Conservation (phyloP, 2,113 vertebrate species). For the Notechis scutatus region DNA sequence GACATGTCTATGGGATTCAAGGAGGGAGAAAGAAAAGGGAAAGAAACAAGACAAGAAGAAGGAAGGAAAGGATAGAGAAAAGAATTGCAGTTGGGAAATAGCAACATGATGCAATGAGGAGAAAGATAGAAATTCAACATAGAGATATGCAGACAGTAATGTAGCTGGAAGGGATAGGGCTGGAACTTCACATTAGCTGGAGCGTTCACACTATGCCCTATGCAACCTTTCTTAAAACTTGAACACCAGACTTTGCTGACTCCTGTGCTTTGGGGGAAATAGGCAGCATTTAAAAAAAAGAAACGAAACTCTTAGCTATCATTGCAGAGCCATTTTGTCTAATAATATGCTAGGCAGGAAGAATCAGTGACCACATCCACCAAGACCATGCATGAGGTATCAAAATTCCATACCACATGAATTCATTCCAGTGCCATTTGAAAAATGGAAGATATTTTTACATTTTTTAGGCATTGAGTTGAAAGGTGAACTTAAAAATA, state of each 20-base stretch:
- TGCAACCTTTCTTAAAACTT: not conserved
- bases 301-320: not conserved
- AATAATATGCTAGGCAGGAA: not conserved
- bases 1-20: slow-evolving; percentile 73
- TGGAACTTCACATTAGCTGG: not conserved
- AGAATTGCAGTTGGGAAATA: slow-evolving; percentile 61
- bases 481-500: not conserved
- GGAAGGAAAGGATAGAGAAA: slow-evolving; percentile 65
- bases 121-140: slow-evolving; percentile 54
- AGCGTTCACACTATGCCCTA: not conserved
- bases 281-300: not conserved
- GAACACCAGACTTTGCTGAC: not conserved
- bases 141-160: slow-evolving; percentile 38
- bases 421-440: not conserved
- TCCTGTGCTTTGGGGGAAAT: not conserved
- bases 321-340: not conserved
- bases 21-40: slow-evolving; percentile 48
- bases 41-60: slow-evolving; percentile 52
- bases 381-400: not conserved
- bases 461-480: not conserved
- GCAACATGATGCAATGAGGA: slow-evolving; percentile 47
- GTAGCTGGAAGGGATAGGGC: slow-evolving; percentile 12
- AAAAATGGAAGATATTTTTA: not conserved
- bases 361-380: not conserved
- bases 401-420: not conserved